Evolutionary conservation across 2,797 vertebrate genomes (phyloP), one percentile per base, ranked within the genome.

Genomic region (Hydrocynus forskahlii): DNA sequence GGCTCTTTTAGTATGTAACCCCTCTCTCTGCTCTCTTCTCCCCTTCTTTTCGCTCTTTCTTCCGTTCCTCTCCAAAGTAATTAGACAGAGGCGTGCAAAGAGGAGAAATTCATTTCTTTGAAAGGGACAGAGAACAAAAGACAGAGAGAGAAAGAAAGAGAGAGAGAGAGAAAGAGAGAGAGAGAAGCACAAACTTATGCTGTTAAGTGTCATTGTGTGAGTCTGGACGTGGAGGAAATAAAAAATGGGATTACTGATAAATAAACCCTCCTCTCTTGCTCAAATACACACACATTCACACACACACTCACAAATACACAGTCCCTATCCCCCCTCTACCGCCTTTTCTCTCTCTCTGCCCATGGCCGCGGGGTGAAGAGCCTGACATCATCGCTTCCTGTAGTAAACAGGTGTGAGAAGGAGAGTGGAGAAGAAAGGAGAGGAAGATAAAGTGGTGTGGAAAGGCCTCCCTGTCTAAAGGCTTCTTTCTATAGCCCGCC

Each of bases 321-420:
- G 90, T 19, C 54, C 62, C 75, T 57, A 16, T 45, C n/a, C 55
- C 54, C 75, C 59, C 0, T 67, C 68, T 14, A 40, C 38, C 40
- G 35, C 70, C 43, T 72, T 50, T 25, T 21, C 80, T 57, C 84
- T 80, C 69, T 48, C 48, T 38, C 74, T 79, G 73, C 62, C 87
- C 83, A 89, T 91, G 87, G 90, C 55, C 74, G 84, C 86, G 88
- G 89, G 90, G 91, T 88, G 90, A 89, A 87, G 79, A 76, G 84
- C 82, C 79, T 95, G 94, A 94, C 93, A 94, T 94, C 93, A 95
- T 86, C 81, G 82, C 75, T 93, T 94, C 91, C 93, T 93, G 91
- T 92, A 88, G 88, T 91, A 90, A 93, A 94, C 94, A 95, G 94
- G 93, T 95, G 94, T 92, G 91, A 93, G 88, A 87, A 83, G 83